A percentile compares a stretch with the other conserved stretches of the same genome.
Conservation (phyloP, 37 sponge, comb jelly and placozoan genomes). For the Amphimedon queenslandica region DNA sequence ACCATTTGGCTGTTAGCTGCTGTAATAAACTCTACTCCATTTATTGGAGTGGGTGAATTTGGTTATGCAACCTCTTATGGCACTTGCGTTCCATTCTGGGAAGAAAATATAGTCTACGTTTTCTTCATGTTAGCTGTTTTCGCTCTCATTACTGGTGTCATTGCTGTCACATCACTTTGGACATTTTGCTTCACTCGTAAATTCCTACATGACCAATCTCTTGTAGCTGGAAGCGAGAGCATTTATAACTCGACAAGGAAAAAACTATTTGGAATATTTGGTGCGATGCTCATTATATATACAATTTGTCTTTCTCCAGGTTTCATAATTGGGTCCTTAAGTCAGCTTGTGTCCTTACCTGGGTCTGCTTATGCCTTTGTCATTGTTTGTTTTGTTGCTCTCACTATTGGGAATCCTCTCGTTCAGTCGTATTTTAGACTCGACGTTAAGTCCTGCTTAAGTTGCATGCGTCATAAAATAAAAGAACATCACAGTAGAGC, state of each 20-base stretch:
- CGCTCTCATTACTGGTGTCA: background rate
- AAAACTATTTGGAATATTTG: constrained; percentile 20
- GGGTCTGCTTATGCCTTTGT: background rate
- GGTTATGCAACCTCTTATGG: background rate
- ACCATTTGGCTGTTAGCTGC: constrained; percentile 10
- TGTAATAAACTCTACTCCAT: background rate
- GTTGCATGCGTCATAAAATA: too few relatives aligned
- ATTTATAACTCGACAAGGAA: constrained; percentile 5
- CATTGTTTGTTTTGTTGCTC: too few relatives aligned
- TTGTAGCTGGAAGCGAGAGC: background rate
- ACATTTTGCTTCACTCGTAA: constrained; percentile 19
- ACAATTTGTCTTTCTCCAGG: background rate
- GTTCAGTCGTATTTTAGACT: too few relatives aligned
- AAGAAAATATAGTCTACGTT: constrained; percentile 3
- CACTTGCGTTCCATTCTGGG: constrained; percentile 15
- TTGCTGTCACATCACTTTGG: constrained; percentile 29
- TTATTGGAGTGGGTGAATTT: constrained; percentile 12
- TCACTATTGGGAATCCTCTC: too few relatives aligned
- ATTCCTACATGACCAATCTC: constrained; percentile 2
- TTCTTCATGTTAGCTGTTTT: background rate
- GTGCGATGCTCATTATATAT: constrained; percentile 9
- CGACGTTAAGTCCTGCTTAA: too few relatives aligned
- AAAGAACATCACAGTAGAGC: too few relatives aligned
- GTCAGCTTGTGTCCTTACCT: constrained; percentile 5
- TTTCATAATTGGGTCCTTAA: constrained; percentile 5